Evolutionary conservation across 2,888 invertebrate species (phyloP).

Genomic region (Trichacis sp.): DNA sequence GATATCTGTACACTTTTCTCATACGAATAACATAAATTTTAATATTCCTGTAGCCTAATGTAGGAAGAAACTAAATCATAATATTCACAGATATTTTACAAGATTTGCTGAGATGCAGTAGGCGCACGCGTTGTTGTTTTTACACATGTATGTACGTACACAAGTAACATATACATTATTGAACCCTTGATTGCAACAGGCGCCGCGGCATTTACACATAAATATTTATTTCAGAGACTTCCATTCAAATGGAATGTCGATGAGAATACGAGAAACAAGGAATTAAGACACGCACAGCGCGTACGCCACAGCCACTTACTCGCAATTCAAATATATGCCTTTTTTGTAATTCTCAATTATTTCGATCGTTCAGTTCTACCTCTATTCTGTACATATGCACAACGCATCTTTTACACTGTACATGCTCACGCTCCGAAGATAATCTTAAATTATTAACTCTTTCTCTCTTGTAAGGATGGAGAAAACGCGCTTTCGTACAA

Average conservation of each 20-base stretch:
- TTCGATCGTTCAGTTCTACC: conserved; percentile 53
- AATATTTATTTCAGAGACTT: neutral
- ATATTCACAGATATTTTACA: conserved; percentile 70
- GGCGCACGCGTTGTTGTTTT: conserved; percentile 54
- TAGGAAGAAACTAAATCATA: conserved; percentile 69
- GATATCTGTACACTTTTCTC: conserved; percentile 69
- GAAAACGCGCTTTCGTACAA: conserved; percentile 29
- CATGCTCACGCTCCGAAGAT: conserved; percentile 64
- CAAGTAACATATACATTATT: conserved; percentile 2
- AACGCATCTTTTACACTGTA: conserved; percentile 69
- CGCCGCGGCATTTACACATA: conserved; percentile 1
- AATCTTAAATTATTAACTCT: conserved; percentile 18
- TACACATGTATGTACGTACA: conserved; percentile 21
- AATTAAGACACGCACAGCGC: conserved; percentile 27
- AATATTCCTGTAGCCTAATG: conserved; percentile 67
- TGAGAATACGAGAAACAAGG: conserved; percentile 2
- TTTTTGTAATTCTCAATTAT: conserved; percentile 52
- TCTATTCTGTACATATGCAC: conserved; percentile 69
- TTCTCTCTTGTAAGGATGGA: conserved; percentile 30
- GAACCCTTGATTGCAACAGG: neutral
- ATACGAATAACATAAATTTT: conserved; percentile 67
- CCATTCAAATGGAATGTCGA: conserved; percentile 10
- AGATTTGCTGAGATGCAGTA: conserved; percentile 59
- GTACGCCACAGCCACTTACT: conserved; percentile 55
- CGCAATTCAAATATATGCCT: conserved; percentile 62